These are phyloP conservation scores for Amphiprion ocellaris DNA, from an alignment of 2,113 vertebrate genomes.

Conservation along the genomic window DNA sequence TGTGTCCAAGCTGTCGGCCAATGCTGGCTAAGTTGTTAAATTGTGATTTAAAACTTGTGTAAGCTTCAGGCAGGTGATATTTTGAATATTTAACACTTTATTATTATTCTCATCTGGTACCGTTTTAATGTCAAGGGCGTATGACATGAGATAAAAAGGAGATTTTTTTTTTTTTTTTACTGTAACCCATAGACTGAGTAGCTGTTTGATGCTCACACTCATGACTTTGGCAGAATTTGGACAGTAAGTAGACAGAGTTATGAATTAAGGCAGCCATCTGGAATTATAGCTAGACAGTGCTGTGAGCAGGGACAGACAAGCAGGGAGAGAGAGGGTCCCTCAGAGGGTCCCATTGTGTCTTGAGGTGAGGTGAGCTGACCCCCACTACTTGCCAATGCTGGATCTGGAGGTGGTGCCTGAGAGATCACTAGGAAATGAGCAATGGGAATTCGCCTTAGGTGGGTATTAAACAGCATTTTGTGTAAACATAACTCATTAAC, in stretches of 20 bases:
- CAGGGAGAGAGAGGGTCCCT: slow-evolving; percentile 56
- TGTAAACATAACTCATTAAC: too few relatives aligned
- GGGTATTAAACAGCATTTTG: slow-evolving; percentile 43
- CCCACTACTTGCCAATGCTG: slow-evolving; percentile 93
- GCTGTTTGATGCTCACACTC: slow-evolving; percentile 21
- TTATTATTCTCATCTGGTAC: neutral
- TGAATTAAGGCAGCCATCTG: slow-evolving; percentile 52
- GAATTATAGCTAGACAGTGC: slow-evolving; percentile 5
- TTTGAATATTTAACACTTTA: neutral
- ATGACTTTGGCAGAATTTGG: slow-evolving; percentile 22
- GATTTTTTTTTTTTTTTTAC: neutral
- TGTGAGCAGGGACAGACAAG: slow-evolving; percentile 37
- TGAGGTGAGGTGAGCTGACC: slow-evolving; percentile 70
- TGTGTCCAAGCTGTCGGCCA: slow-evolving; percentile 22
- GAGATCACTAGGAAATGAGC: slow-evolving; percentile 99
- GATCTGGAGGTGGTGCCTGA: slow-evolving; percentile 99
- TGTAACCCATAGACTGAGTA: slow-evolving; percentile 1
- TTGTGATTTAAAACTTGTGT: too few relatives aligned
- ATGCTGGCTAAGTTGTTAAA: too few relatives aligned
- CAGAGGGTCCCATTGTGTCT: slow-evolving; percentile 70
- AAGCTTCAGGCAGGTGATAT: slow-evolving; percentile 6
- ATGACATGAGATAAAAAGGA: slow-evolving; percentile 41
- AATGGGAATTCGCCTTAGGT: slow-evolving; percentile 99
- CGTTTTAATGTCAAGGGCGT: slow-evolving; percentile 12
- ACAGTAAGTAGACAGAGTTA: slow-evolving; percentile 11